These are phyloP conservation scores for Pammene aurita DNA, from an alignment of 2,888 invertebrate genomes.

Conservation along the genomic window DNA sequence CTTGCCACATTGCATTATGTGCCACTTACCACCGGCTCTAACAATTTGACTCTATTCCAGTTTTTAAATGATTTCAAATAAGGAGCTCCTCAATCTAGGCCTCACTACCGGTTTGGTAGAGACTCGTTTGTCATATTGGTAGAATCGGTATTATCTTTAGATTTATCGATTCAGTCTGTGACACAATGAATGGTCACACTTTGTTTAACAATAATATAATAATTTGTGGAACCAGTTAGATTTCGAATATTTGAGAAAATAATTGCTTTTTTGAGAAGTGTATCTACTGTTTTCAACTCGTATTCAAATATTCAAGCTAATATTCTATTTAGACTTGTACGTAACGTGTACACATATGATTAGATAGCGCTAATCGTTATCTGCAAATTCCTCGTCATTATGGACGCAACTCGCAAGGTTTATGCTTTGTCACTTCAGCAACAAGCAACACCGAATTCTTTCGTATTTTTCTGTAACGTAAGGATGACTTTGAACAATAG, in stretches of 20 bases:
- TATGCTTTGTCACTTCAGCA: constrained; percentile 16
- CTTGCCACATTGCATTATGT: constrained; percentile 68
- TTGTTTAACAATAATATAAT: constrained; percentile 6
- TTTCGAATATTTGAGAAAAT: background rate
- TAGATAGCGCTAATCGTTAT: constrained; percentile 48
- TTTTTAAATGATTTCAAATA: constrained; percentile 43
- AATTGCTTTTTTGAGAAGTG: background rate
- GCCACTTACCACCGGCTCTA: constrained; percentile 61
- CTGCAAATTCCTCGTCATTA: constrained; percentile 45
- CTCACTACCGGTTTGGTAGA: constrained; percentile 29
- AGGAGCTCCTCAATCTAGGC: constrained; percentile 40
- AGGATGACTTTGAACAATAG: background rate
- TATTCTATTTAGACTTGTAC: constrained; percentile 27
- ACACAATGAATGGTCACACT: constrained; percentile 6
- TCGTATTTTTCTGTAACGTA: background rate
- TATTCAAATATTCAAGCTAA: constrained; percentile 25
- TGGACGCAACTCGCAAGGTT: constrained; percentile 25
- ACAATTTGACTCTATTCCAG: constrained; percentile 53
- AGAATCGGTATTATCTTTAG: constrained; percentile 24
- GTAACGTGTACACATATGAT: constrained; percentile 38
- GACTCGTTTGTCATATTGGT: constrained; percentile 25
- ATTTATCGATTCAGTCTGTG: constrained; percentile 7
- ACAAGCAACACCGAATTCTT: background rate
- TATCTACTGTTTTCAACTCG: background rate
- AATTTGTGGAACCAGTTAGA: background rate